These are phyloP conservation scores for Carassius gibelio DNA, from an alignment of 2,113 vertebrate species.

Conservation along the genomic window DNA sequence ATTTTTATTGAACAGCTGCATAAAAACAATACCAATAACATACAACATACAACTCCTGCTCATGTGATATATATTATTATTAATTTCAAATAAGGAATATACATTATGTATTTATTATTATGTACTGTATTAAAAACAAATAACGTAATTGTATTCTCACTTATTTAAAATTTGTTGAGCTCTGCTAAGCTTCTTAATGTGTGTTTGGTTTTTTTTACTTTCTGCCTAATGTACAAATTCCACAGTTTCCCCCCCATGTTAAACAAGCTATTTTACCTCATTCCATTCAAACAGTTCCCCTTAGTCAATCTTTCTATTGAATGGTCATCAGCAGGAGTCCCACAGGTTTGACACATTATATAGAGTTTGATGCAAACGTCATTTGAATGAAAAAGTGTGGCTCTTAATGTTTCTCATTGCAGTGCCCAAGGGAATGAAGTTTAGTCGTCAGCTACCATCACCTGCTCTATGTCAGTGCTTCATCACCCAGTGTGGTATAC, in stretches of 20 bases:
- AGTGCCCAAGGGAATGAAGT: conserved; percentile 9
- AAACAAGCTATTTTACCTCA: not conserved
- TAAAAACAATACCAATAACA: too few relatives aligned
- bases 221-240: not conserved
- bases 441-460: conserved; percentile 4
- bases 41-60: too few relatives aligned
- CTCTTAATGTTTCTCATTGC: conserved; percentile 22
- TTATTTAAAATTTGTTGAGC: too few relatives aligned
- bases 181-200: not conserved
- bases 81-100: too few relatives aligned
- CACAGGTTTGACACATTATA: not conserved
- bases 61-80: too few relatives aligned
- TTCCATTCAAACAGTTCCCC: not conserved
- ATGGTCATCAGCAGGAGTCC: not conserved
- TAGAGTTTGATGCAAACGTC: conserved; percentile 6
- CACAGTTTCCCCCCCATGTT: not conserved
- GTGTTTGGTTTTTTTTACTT: not conserved
- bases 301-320: not conserved
- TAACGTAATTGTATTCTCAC: too few relatives aligned
- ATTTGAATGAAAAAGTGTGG: not conserved
- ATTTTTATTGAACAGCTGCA: not conserved
- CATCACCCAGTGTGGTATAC: not conserved
- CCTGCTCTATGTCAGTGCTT: conserved; percentile 18
- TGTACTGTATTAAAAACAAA: too few relatives aligned
- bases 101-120: too few relatives aligned